A percentile compares a stretch with the other conserved stretches of the same genome.
phyloP scores from a whole-genome alignment of 2,888 invertebrate species.

The Gari tellinella region DNA sequence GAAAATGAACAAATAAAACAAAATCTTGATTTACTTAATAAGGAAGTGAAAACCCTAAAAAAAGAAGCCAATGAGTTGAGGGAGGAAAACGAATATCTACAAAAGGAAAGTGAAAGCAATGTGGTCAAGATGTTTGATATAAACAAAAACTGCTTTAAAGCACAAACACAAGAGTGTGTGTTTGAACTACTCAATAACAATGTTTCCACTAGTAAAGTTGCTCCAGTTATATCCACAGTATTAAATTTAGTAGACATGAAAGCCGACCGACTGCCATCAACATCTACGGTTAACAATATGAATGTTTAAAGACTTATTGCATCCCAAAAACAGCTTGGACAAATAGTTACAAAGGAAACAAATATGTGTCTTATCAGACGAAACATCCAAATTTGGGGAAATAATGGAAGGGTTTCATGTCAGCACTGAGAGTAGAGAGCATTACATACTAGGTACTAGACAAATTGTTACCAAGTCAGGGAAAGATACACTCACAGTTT shows the following conservation, averaged over 20 bases:
- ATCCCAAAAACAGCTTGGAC: constrained; percentile 33
- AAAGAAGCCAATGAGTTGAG: constrained; percentile 10
- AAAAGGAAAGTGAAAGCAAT: constrained; percentile 23
- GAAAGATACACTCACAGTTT: constrained; percentile 10
- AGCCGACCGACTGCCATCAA: constrained; percentile 23
- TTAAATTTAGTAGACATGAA: constrained; percentile 16
- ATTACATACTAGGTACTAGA: constrained; percentile 20
- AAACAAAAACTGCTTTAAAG: constrained; percentile 16
- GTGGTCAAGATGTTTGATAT: constrained; percentile 9
- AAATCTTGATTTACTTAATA: constrained; percentile 8
- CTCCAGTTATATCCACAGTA: constrained; percentile 34
- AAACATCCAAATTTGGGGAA: constrained; percentile 36
- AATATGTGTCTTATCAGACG: constrained; percentile 40
- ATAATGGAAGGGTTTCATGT: constrained; percentile 37
- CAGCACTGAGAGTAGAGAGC: constrained; percentile 20
- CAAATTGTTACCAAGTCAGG: constrained; percentile 22
- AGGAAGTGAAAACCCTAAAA: constrained; percentile 10
- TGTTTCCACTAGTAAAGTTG: constrained; percentile 27
- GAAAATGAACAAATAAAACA: constrained; percentile 9
- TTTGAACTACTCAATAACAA: constrained; percentile 26
- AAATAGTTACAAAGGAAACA: constrained; percentile 7
- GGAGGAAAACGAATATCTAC: constrained; percentile 12
- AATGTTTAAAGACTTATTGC: constrained; percentile 26
- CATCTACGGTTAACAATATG: constrained; percentile 37
- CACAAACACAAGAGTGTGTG: constrained; percentile 34